Percentiles rank a stretch among this genome's conserved stretches.
These are phyloP conservation scores for Aphaenogaster rudis DNA, from an alignment of 1,140 invertebrate species.

Conservation along the genomic window DNA sequence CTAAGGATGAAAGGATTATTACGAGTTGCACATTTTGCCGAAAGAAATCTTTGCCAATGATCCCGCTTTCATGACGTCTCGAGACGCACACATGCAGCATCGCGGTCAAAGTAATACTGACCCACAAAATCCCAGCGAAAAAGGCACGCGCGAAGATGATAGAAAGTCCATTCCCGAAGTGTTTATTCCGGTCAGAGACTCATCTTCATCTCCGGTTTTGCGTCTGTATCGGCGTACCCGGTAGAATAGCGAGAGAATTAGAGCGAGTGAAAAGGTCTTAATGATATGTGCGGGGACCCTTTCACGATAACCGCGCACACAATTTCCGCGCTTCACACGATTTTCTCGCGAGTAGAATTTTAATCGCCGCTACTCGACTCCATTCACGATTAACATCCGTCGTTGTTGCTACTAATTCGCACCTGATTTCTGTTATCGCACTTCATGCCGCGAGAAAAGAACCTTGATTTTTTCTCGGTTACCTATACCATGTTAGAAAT, in stretches of 20 bases:
- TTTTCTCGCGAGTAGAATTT: slow-evolving; percentile 43
- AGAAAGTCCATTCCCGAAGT: slow-evolving; percentile 70
- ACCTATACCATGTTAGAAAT: not conserved
- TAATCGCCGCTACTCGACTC: slow-evolving; percentile 21
- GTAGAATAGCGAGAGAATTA: not conserved
- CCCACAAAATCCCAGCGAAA: slow-evolving; percentile 55
- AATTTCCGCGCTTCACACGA: slow-evolving; percentile 23
- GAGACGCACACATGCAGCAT: not conserved
- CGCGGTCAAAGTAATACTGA: slow-evolving; percentile 61
- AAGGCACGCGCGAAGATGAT: slow-evolving; percentile 44
- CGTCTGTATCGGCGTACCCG: not conserved
- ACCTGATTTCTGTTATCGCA: not conserved
- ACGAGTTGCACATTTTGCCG: not conserved
- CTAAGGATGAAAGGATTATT: not conserved
- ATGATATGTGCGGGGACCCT: slow-evolving; percentile 21
- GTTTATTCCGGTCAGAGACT: slow-evolving; percentile 68
- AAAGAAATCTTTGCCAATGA: slow-evolving; percentile 3
- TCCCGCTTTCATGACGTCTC: slow-evolving; percentile 5
- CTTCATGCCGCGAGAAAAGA: not conserved
- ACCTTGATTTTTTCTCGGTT: not conserved
- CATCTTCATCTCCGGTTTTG: slow-evolving; percentile 50
- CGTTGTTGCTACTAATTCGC: not conserved
- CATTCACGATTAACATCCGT: slow-evolving; percentile 17
- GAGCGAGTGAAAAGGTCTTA: slow-evolving; percentile 57
- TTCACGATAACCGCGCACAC: slow-evolving; percentile 10